phyloP scores from a whole-genome alignment of 2,888 invertebrate species.

The Trissoscelio sp. region DNA sequence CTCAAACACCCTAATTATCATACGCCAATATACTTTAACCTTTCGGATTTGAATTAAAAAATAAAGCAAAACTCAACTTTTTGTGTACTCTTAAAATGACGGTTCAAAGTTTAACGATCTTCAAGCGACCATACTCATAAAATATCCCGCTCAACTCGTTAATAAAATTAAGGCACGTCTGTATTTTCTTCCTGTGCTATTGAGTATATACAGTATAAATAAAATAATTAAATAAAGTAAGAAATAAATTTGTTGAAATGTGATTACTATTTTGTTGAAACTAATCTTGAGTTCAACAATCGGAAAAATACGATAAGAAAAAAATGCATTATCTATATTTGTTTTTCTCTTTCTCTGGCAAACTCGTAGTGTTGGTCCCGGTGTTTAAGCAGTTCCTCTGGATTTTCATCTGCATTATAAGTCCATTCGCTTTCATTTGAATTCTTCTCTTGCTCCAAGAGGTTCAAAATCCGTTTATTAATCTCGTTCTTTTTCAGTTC shows the following conservation, averaged over 20 bases:
- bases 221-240: too few relatives aligned
- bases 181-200: too few relatives aligned
- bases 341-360: slow-evolving; percentile 84
- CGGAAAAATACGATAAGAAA: too few relatives aligned
- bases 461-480: slow-evolving; percentile 78
- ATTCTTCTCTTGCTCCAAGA: slow-evolving; percentile 77
- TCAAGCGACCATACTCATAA: slow-evolving; percentile 19
- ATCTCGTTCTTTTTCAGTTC: slow-evolving; percentile 78
- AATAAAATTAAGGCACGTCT: slow-evolving; percentile 11
- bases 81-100: slow-evolving; percentile 35
- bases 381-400: slow-evolving; percentile 77
- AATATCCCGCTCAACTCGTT: slow-evolving; percentile 32
- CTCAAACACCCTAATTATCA: slow-evolving; percentile 52
- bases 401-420: slow-evolving; percentile 74
- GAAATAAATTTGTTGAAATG: too few relatives aligned
- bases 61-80: slow-evolving; percentile 20
- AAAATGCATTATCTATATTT: too few relatives aligned
- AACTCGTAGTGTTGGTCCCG: slow-evolving; percentile 79
- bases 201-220: too few relatives aligned
- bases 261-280: too few relatives aligned
- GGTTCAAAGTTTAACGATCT: slow-evolving; percentile 52
- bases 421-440: slow-evolving; percentile 75
- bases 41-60: slow-evolving; percentile 48
- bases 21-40: slow-evolving; percentile 48
- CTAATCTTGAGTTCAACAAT: too few relatives aligned